Evolutionary conservation across 92 coral and sea anemone genomes (phyloP).

Genomic region (Bergia puertoricense): DNA sequence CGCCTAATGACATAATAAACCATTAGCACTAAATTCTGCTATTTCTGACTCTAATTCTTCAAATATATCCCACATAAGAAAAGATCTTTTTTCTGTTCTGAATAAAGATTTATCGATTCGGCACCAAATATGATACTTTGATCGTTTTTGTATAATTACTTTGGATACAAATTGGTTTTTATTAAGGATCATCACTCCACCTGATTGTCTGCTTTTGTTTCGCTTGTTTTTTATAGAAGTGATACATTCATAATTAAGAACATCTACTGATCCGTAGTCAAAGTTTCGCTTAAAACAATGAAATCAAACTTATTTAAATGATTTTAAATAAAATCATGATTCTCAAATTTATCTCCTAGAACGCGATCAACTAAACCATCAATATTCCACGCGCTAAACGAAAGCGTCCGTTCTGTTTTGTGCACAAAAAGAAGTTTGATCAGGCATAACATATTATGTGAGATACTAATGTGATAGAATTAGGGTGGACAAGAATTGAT

Average conservation of each 20-base stretch:
- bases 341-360: neutral
- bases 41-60: neutral
- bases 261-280: conserved; percentile 9
- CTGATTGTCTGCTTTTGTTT: neutral
- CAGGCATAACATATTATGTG: neutral
- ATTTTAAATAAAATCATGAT: neutral
- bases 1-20: neutral
- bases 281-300: neutral
- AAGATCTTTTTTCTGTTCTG: neutral
- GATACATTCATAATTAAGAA: neutral
- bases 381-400: conserved; percentile 8
- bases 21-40: neutral
- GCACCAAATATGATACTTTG: conserved; percentile 2
- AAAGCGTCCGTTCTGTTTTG: neutral
- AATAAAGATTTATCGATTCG: neutral
- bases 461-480: neutral
- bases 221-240: neutral
- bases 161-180: neutral
- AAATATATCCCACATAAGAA: neutral
- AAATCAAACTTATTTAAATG: neutral
- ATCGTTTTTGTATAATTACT: neutral
- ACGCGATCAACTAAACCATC: neutral
- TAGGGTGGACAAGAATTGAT: neutral
- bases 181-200: neutral
- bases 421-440: neutral